Percentiles rank a stretch among this genome's conserved stretches.
Conservation (phyloP, 2,113 vertebrate species). For the Ranitomeya imitator region DNA sequence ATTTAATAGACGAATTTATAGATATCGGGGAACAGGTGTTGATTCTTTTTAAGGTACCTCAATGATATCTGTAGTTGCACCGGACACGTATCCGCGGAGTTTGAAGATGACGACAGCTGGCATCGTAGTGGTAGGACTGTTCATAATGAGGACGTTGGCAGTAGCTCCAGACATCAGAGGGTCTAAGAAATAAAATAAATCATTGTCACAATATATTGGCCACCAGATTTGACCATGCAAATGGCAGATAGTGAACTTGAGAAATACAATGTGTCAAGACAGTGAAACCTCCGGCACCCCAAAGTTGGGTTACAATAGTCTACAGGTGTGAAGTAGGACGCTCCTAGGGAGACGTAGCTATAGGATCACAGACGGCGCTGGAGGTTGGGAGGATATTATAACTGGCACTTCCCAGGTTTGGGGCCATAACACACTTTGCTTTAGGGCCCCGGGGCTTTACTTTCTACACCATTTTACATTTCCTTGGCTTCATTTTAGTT, state of each 20-base stretch:
- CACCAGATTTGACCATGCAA: neutral
- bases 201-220: neutral
- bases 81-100: slow-evolving; percentile 71
- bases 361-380: no score
- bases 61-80: slow-evolving; percentile 75
- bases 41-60: slow-evolving; percentile 77
- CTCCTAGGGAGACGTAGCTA: no score
- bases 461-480: neutral
- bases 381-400: no score
- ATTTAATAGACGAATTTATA: neutral
- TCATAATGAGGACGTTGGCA: slow-evolving; percentile 76
- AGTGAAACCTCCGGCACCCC: no score
- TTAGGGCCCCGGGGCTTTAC: no score
- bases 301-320: no score
- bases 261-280: neutral
- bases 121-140: slow-evolving; percentile 75
- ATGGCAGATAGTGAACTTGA: neutral
- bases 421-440: no score
- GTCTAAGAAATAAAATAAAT: slow-evolving; percentile 6
- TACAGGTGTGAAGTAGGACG: no score
- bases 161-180: slow-evolving; percentile 74
- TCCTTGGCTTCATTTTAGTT: neutral
- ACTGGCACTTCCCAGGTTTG: no score
- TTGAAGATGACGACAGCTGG: slow-evolving; percentile 77
- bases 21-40: neutral